A percentile compares a stretch with the other conserved stretches of the same genome.
These are phyloP conservation scores for Eurystomus glaucurus DNA, from an alignment of 2,797 vertebrate species.

Conservation along the genomic window DNA sequence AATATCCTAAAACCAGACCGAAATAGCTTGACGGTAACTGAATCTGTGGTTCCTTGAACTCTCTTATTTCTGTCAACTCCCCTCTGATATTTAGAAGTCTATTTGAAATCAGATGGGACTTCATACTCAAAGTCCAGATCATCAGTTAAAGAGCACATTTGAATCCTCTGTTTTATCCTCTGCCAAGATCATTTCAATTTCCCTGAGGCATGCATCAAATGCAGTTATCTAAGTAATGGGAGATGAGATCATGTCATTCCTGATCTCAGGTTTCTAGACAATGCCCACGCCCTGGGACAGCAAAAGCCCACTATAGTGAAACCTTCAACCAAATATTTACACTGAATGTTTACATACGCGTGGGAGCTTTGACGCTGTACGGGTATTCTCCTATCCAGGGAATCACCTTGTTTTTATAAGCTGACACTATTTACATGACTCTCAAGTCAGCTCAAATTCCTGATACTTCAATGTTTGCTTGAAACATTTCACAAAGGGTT, in stretches of 20 bases:
- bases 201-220: conserved; percentile 69
- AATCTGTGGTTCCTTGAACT: conserved; percentile 70
- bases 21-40: conserved; percentile 73
- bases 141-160: conserved; percentile 72
- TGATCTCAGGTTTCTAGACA: conserved; percentile 75
- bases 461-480: conserved; percentile 71
- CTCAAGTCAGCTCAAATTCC: conserved; percentile 70
- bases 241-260: conserved; percentile 76
- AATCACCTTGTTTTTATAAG: conserved; percentile 78
- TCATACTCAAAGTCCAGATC: conserved; percentile 73
- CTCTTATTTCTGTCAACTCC: conserved; percentile 66
- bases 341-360: conserved; percentile 68
- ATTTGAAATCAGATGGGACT: conserved; percentile 74
- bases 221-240: conserved; percentile 71
- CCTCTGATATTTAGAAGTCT: conserved; percentile 77
- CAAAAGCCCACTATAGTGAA: conserved; percentile 56
- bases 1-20: conserved; percentile 54
- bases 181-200: conserved; percentile 74
- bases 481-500: conserved; percentile 63
- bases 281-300: conserved; percentile 65
- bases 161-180: conserved; percentile 70
- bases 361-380: conserved; percentile 33
- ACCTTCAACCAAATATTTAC: conserved; percentile 74
- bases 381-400: conserved; percentile 63
- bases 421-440: conserved; percentile 76